Evolutionary conservation across 2,888 invertebrate species (phyloP).

Genomic region (Drosophila paracracens): DNA sequence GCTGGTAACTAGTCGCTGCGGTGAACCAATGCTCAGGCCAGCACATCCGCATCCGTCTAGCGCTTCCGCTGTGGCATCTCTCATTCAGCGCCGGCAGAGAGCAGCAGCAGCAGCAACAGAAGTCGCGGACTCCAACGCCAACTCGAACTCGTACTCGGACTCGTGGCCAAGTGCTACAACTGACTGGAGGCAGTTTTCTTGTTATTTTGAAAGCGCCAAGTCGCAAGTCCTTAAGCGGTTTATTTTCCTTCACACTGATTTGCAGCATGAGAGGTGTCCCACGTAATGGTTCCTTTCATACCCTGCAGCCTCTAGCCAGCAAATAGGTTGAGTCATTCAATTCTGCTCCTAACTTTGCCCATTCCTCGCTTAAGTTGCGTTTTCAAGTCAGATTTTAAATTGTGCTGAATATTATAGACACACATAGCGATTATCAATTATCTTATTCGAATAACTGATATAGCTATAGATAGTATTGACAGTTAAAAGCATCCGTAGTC

Average conservation of each 20-base stretch:
- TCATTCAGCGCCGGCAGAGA: conserved; percentile 24
- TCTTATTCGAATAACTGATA: neutral
- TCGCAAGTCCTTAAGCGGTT: conserved; percentile 79
- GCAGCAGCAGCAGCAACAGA: conserved; percentile 4
- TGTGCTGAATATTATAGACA: neutral
- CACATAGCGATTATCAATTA: neutral
- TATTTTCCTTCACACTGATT: conserved; percentile 78
- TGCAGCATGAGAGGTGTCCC: conserved; percentile 62
- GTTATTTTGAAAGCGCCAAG: conserved; percentile 76
- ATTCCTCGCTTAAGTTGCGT: neutral
- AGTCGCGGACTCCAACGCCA: neutral
- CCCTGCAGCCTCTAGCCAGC: neutral
- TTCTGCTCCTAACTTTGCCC: neutral
- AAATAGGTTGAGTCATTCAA: neutral
- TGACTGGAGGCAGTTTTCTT: conserved; percentile 72
- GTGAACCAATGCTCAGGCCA: conserved; percentile 60
- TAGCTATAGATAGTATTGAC: neutral
- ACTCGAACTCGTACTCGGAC: conserved; percentile 3
- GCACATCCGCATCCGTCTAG: conserved; percentile 68
- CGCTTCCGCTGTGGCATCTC: conserved; percentile 51
- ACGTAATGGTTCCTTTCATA: conserved; percentile 10
- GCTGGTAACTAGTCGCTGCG: conserved; percentile 58
- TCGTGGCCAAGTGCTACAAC: conserved; percentile 52
- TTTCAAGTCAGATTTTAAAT: neutral
- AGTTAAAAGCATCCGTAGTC: neutral